These are phyloP conservation scores for Lycodopsis pacificus DNA, from an alignment of 2,797 vertebrate species.

Conservation along the genomic window DNA sequence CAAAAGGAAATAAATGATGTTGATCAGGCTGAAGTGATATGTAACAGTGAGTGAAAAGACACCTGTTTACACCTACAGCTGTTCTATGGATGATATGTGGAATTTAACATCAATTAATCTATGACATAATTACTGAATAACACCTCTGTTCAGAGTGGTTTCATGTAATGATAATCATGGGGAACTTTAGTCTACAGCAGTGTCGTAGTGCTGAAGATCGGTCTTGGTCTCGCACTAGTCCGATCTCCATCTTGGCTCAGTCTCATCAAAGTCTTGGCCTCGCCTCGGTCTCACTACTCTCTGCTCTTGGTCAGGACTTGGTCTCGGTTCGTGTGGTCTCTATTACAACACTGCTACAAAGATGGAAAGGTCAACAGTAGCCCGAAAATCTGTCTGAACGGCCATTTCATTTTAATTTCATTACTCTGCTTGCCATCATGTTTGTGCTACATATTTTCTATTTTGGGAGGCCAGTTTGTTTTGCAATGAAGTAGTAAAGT, in stretches of 20 bases:
- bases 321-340: not conserved
- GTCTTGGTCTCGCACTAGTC: not conserved
- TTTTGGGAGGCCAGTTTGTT: not conserved
- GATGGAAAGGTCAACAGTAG: not conserved
- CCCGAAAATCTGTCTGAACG: slow-evolving; percentile 3
- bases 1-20: not conserved
- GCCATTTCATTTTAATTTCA: slow-evolving; percentile 1
- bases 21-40: not conserved
- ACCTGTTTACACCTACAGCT: not conserved
- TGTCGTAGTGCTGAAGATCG: not conserved
- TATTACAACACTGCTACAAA: not conserved
- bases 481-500: not conserved
- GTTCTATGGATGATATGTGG: not conserved
- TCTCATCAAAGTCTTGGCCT: not conserved
- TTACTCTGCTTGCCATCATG: slow-evolving; percentile 9
- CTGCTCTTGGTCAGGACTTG: not conserved
- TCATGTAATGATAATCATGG: not conserved
- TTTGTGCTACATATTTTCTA: not conserved
- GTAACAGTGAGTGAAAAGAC: not conserved
- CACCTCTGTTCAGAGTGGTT: not conserved
- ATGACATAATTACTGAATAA: not conserved
- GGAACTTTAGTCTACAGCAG: not conserved
- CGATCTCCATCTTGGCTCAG: not conserved
- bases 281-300: not conserved
- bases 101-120: not conserved